These are phyloP conservation scores for Psittacara wagleri DNA, from an alignment of 2,113 vertebrate species.

Conservation along the genomic window DNA sequence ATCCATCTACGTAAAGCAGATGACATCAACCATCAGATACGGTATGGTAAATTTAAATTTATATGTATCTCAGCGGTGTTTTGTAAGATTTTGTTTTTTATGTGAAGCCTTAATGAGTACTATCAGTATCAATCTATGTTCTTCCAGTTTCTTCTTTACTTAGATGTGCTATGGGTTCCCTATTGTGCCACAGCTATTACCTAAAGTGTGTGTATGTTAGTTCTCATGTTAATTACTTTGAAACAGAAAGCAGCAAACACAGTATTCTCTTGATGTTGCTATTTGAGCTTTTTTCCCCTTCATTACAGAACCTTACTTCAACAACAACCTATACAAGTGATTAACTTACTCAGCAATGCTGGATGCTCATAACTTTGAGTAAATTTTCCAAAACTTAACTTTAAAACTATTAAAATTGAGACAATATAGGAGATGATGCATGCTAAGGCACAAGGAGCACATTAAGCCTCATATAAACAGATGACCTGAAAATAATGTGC, in stretches of 20 bases:
- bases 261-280: background rate
- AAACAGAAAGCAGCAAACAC: background rate
- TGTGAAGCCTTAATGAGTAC: background rate
- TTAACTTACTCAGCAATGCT: background rate
- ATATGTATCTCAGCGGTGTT: background rate
- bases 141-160: background rate
- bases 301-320: background rate
- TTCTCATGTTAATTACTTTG: background rate
- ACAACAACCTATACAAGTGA: background rate
- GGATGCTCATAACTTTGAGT: background rate
- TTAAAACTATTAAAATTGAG: background rate
- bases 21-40: background rate
- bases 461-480: background rate
- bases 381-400: background rate
- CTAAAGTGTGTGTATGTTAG: background rate
- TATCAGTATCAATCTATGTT: background rate
- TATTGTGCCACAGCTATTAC: background rate
- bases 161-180: background rate
- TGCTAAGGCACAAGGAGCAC: background rate
- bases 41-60: no score
- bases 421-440: background rate
- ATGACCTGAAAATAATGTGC: background rate
- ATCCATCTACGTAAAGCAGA: rapidly evolving
- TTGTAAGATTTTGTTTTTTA: background rate
- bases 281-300: background rate